Percentiles rank a stretch among this genome's conserved stretches.
Conservation (phyloP, 2,113 vertebrate genomes). For the Paralichthys olivaceus region DNA sequence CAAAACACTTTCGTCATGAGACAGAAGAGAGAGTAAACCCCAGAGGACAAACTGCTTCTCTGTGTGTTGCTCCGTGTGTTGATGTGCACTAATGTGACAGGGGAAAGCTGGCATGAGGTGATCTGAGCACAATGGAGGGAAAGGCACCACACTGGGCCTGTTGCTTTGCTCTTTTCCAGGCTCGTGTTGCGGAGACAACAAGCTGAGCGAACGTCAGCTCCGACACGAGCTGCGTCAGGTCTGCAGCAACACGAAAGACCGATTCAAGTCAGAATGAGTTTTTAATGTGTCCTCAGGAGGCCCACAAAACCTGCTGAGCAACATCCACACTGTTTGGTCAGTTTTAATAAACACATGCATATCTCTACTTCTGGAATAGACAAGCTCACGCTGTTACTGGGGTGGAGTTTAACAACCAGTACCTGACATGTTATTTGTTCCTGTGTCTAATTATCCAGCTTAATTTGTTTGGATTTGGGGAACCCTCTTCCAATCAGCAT, state of each 20-base stretch:
- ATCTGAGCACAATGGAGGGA: slow-evolving; percentile 72
- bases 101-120: slow-evolving; percentile 74
- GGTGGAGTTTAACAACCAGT: slow-evolving; percentile 21
- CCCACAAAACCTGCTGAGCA: background rate
- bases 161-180: slow-evolving; percentile 80
- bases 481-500: slow-evolving; percentile 48
- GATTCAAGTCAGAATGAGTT: slow-evolving; percentile 22
- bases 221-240: slow-evolving; percentile 21
- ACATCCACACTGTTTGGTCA: background rate
- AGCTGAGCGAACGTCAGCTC: slow-evolving; percentile 49
- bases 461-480: slow-evolving; percentile 71
- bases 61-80: slow-evolving; percentile 54
- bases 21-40: background rate
- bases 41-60: slow-evolving; percentile 7
- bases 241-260: slow-evolving; percentile 23
- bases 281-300: slow-evolving; percentile 22
- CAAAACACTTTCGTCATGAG: background rate
- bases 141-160: slow-evolving; percentile 78
- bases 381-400: slow-evolving; percentile 33
- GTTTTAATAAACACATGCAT: slow-evolving; percentile 17
- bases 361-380: slow-evolving; percentile 18
- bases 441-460: slow-evolving; percentile 56
- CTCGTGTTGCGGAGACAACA: slow-evolving; percentile 46
- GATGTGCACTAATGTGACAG: slow-evolving; percentile 81
- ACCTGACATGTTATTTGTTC: slow-evolving; percentile 57